Conservation (phyloP, 2,113 vertebrate species). For the Cricetomys ansorgei region DNA sequence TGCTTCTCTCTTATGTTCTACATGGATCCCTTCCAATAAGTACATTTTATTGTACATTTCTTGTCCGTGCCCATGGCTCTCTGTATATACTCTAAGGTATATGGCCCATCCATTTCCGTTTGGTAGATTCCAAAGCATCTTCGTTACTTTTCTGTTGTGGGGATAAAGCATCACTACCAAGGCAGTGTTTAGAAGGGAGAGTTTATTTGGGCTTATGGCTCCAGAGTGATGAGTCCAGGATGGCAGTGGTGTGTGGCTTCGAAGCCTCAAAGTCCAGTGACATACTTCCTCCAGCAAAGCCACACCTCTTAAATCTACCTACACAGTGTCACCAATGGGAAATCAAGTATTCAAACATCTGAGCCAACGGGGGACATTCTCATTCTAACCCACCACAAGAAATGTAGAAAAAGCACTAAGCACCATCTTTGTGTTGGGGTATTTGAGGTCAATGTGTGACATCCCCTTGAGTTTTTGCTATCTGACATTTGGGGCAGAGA, state of each 20-base stretch:
- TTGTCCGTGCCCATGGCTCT: not conserved
- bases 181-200: not conserved
- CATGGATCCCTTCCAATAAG: not conserved
- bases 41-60: not conserved
- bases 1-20: not conserved
- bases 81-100: not conserved
- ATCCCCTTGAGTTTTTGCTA: not conserved
- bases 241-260: not conserved
- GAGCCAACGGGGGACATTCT: not conserved
- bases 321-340: not conserved
- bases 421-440: not conserved
- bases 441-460: not conserved
- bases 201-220: not conserved
- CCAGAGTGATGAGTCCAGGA: not conserved
- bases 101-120: not conserved
- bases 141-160: not conserved
- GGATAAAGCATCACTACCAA: not conserved
- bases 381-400: not conserved
- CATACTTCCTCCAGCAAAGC: not conserved
- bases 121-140: not conserved
- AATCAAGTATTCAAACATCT: not conserved
- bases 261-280: not conserved
- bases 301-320: not conserved
- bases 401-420: not conserved
- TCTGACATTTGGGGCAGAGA: not conserved